Evolutionary conservation across 2,113 vertebrate species (phyloP).

Genomic region (Campylorhamphus procurvoides): DNA sequence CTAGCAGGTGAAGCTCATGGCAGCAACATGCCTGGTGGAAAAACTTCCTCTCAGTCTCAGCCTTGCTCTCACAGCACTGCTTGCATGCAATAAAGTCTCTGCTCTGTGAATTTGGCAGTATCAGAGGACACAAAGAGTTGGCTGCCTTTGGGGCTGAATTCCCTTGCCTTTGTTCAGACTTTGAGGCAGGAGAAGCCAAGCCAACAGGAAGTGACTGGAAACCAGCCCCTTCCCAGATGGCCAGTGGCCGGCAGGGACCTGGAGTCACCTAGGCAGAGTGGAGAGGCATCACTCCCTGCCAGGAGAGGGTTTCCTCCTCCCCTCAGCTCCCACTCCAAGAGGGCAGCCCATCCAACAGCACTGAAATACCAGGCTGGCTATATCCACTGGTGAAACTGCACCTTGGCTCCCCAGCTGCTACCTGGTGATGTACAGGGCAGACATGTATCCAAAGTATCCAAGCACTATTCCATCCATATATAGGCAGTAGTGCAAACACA

Average conservation of each 20-base stretch:
- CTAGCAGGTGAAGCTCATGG: neutral
- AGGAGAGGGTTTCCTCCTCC: neutral
- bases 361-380: neutral
- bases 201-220: neutral
- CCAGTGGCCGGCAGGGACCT: fast-evolving
- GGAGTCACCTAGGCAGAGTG: neutral
- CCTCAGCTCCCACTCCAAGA: fast-evolving
- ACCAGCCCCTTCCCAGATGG: neutral
- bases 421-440: fast-evolving
- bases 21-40: neutral
- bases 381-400: neutral
- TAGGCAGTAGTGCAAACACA: neutral
- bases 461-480: neutral
- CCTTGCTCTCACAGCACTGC: neutral
- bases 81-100: neutral
- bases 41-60: neutral
- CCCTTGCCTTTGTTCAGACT: neutral
- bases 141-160: neutral
- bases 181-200: neutral
- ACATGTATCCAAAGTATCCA: neutral
- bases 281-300: fast-evolving
- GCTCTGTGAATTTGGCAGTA: neutral
- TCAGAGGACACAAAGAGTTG: fast-evolving
- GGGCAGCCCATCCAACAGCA: neutral
- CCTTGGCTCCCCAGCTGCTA: neutral